Percentiles rank a stretch among this genome's conserved stretches.
phyloP scores from a whole-genome alignment of 2,113 vertebrate species.

The Limnothrissa miodon region DNA sequence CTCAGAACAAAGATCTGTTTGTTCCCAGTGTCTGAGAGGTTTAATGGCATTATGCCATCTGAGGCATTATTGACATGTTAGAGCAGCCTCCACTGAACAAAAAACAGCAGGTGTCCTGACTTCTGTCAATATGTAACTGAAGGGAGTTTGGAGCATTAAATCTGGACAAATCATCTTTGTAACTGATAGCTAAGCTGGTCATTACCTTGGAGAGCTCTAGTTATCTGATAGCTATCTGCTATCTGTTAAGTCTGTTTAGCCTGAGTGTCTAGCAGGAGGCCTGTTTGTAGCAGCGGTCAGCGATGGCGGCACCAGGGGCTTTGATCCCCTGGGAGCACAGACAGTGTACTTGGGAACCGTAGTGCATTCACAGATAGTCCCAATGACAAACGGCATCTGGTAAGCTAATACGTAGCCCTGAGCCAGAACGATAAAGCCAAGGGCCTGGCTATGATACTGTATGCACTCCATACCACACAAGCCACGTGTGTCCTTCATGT shows the following conservation, averaged over 20 bases:
- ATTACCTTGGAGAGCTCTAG: background rate
- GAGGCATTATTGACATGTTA: background rate
- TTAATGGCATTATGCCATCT: background rate
- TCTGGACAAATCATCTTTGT: background rate
- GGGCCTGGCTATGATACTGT: background rate
- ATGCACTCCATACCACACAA: background rate
- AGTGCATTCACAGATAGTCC: background rate
- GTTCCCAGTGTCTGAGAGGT: background rate
- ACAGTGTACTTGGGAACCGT: background rate
- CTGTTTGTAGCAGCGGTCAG: background rate
- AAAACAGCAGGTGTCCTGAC: background rate
- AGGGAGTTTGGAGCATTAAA: background rate
- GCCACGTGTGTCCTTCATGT: background rate
- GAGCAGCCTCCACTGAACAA: background rate
- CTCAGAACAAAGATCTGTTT: background rate
- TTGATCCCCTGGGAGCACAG: background rate
- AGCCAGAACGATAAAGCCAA: background rate
- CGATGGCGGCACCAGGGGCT: background rate
- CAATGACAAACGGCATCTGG: constrained; percentile 2
- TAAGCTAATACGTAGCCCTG: background rate
- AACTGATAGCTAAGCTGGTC: background rate
- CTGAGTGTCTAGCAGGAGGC: background rate
- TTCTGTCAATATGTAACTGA: background rate
- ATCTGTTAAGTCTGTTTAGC: background rate
- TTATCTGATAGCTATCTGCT: background rate